Conservation (phyloP, 2,888 invertebrate species). For the Sesia apiformis region DNA sequence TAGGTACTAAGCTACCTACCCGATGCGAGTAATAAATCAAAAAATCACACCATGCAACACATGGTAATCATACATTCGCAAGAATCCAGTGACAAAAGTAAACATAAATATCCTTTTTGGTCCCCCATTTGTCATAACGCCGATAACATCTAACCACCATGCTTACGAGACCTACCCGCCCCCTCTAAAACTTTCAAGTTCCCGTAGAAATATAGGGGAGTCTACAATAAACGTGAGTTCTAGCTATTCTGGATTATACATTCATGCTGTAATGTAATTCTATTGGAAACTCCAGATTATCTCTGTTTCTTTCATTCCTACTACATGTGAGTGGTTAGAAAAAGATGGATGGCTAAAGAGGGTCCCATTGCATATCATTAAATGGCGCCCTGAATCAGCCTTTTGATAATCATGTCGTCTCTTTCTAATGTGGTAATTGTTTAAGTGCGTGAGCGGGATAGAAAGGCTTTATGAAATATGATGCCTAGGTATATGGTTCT, state of each 20-base stretch:
- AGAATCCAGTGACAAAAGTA: too few relatives aligned
- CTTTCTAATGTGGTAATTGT: slow-evolving; percentile 8
- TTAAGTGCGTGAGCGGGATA: slow-evolving; percentile 1
- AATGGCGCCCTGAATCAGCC: slow-evolving; percentile 22
- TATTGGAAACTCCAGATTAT: slow-evolving; percentile 6
- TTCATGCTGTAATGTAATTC: not conserved
- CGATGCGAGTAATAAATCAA: too few relatives aligned
- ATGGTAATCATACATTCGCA: too few relatives aligned
- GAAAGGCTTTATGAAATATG: slow-evolving; percentile 24
- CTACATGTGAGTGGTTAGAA: slow-evolving; percentile 13
- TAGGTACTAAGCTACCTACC: too few relatives aligned
- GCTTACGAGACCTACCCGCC: not conserved
- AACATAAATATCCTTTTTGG: too few relatives aligned
- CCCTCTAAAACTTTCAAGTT: not conserved
- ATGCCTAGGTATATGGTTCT: slow-evolving; percentile 23
- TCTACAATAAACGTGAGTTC: not conserved
- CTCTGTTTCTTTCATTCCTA: slow-evolving; percentile 18
- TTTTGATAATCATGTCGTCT: slow-evolving; percentile 24
- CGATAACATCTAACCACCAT: too few relatives aligned
- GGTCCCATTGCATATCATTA: slow-evolving; percentile 58
- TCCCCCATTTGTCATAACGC: too few relatives aligned
- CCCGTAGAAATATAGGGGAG: not conserved
- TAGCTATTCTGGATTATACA: not conserved
- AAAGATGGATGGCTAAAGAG: slow-evolving; percentile 28
- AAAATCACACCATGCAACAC: too few relatives aligned